These are phyloP conservation scores for Hyppa rectilinea DNA, from an alignment of 2,888 invertebrate genomes.

Conservation along the genomic window DNA sequence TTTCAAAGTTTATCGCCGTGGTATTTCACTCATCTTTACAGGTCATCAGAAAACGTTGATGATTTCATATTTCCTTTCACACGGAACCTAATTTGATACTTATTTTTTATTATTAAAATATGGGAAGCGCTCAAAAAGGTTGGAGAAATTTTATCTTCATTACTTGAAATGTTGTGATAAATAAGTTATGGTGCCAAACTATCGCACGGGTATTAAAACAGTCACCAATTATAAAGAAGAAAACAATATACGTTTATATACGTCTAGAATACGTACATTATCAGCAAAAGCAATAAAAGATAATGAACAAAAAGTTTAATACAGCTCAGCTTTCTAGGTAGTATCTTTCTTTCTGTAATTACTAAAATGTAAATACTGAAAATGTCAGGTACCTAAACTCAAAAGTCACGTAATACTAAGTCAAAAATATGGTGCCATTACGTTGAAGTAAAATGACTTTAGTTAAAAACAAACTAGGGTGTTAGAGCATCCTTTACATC, in stretches of 20 bases:
- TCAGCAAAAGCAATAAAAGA: conserved; percentile 7
- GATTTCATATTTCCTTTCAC: conserved; percentile 45
- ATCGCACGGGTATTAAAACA: neutral
- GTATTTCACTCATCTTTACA: conserved; percentile 54
- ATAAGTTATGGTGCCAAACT: conserved; percentile 21
- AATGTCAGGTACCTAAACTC: neutral
- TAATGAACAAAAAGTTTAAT: neutral
- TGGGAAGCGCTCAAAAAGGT: conserved; percentile 26
- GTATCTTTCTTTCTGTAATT: conserved; percentile 19
- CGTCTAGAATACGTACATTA: conserved; percentile 6
- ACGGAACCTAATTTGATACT: conserved; percentile 37
- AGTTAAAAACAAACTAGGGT: conserved; percentile 54
- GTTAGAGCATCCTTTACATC: conserved; percentile 51
- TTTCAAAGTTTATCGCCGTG: conserved; percentile 54
- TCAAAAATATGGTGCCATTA: conserved; percentile 30
- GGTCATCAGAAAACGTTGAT: conserved; percentile 46
- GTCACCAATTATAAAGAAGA: neutral
- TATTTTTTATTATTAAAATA: conserved; percentile 45
- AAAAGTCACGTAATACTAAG: conserved; percentile 9
- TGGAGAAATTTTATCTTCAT: conserved; percentile 16
- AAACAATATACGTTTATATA: neutral
- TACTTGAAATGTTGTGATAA: conserved; percentile 20
- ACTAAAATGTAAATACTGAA: conserved; percentile 1
- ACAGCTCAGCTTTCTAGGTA: neutral
- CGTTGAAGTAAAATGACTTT: conserved; percentile 49